These are phyloP conservation scores for Gryllus longicercus DNA, from an alignment of 2,888 invertebrate species.

Conservation along the genomic window DNA sequence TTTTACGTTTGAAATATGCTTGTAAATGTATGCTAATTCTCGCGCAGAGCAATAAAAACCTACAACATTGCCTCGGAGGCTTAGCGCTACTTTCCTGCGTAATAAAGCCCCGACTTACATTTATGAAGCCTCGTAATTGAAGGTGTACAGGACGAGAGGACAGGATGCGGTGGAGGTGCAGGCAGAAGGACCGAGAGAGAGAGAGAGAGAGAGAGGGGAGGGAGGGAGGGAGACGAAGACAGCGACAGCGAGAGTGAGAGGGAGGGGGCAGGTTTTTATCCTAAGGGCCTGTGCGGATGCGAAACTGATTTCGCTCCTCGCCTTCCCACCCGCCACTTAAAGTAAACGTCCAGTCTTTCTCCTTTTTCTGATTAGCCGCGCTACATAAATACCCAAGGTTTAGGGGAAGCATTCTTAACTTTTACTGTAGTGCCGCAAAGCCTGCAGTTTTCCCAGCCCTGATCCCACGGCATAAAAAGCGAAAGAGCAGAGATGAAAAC, in stretches of 20 bases:
- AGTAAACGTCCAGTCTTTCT: background rate
- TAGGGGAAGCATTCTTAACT: background rate
- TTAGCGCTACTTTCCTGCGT: background rate
- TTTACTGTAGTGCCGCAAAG: constrained; percentile 5
- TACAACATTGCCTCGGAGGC: constrained; percentile 10
- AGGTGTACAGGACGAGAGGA: constrained; percentile 4
- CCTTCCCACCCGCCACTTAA: background rate
- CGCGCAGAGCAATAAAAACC: background rate
- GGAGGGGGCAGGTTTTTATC: background rate
- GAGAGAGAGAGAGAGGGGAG: too few species aligned
- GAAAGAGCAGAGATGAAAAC: background rate
- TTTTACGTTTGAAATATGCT: constrained; percentile 8
- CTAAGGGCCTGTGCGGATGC: background rate
- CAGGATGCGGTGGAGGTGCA: background rate
- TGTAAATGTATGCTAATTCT: constrained; percentile 11
- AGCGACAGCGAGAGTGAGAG: too few species aligned
- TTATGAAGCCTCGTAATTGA: constrained; percentile 17
- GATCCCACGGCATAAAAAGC: background rate
- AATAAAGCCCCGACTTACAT: constrained; percentile 17
- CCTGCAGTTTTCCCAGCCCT: background rate
- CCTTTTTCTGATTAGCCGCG: constrained; percentile 8
- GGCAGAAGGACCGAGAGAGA: too few species aligned
- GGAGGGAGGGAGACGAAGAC: too few species aligned
- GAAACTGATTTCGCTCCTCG: background rate
- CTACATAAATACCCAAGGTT: constrained; percentile 1